Base-by-base conservation (phyloP, 2,888 invertebrate species). In the Cephus rjabovi region DNA sequence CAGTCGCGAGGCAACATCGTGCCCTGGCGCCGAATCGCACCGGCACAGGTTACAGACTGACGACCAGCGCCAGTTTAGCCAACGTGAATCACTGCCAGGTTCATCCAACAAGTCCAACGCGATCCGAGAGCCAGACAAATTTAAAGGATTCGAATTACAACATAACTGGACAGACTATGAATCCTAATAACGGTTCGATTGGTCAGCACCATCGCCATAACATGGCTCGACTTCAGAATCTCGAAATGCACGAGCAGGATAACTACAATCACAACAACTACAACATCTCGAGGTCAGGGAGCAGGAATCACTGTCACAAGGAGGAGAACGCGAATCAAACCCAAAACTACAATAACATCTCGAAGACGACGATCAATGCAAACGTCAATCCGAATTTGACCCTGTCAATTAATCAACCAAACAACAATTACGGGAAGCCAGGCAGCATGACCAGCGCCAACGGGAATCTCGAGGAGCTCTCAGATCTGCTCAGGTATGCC, bases 401-500 rank as follows among this genome's bases (percentile, higher is more conserved):
- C 0, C 83, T 90, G 0, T 89, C 91, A 0, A 91, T 91, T 33
- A 89, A 89, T 79, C 90, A 89, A 69, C 89, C 88, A 6, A 89
- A 89, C 76, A 90, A 90, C 71, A 89, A 89, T 81, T 89, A 90
- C 77, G 87, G 87, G 76, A 87, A 83, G 30, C 75, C 83, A 0
- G 91, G 91, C 81, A 92, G 92, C 85, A 92, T 92, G 88, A 94
- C 94, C 76, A 93, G 94, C 11, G 89, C 89, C 15, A 91, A 92
- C 69, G 91, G 91, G 69, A 95, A 95, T 76, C 90, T 96, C 69
- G 96, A 96, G 84, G 96, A 96, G 88, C 91, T 96, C 1, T 95
- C 95, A 4, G 95, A 96, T 90, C 92, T 95, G 3, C 91, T 96
- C 78, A 94, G 95, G 84, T 95, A 95, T 86, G 95, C 95, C 69